Evolutionary conservation across 1,140 invertebrate genomes (phyloP).

Genomic region (Drusus annulatus): DNA sequence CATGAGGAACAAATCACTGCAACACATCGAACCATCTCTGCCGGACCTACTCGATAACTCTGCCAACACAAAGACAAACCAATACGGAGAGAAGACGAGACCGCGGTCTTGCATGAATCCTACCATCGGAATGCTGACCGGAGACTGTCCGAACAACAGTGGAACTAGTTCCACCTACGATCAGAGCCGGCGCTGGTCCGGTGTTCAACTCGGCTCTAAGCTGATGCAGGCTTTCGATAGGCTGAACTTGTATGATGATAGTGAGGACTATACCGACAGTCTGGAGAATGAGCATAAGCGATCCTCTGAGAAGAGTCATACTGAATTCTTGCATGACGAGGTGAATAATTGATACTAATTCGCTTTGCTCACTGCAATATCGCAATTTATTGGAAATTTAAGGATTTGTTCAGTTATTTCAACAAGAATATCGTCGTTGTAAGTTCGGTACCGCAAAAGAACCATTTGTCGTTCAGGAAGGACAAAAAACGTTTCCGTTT

Average conservation of each 20-base stretch:
- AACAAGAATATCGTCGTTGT: no score
- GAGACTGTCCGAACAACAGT: constrained; percentile 68
- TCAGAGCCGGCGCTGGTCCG: constrained; percentile 81
- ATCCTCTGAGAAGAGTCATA: constrained; percentile 51
- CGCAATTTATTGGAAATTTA: constrained; percentile 6
- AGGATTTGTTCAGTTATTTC: background rate
- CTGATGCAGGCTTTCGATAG: constrained; percentile 81
- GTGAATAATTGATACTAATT: constrained; percentile 48
- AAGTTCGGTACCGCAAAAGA: no score
- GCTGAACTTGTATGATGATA: constrained; percentile 77
- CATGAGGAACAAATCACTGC: constrained; percentile 64
- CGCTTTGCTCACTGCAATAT: constrained; percentile 24
- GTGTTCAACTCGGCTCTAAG: constrained; percentile 79
- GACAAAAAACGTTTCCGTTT: no score
- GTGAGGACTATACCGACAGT: constrained; percentile 83
- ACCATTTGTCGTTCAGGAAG: no score
- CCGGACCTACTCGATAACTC: constrained; percentile 73
- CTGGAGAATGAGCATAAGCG: constrained; percentile 73
- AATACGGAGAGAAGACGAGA: constrained; percentile 72
- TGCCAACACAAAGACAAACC: constrained; percentile 66
- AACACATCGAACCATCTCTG: constrained; percentile 68
- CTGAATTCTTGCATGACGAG: constrained; percentile 52
- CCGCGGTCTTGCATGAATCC: constrained; percentile 80
- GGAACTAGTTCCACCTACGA: constrained; percentile 73
- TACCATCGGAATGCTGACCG: constrained; percentile 67